Base-by-base conservation (phyloP, 2,888 invertebrate species). In the Xylocampa areola region DNA sequence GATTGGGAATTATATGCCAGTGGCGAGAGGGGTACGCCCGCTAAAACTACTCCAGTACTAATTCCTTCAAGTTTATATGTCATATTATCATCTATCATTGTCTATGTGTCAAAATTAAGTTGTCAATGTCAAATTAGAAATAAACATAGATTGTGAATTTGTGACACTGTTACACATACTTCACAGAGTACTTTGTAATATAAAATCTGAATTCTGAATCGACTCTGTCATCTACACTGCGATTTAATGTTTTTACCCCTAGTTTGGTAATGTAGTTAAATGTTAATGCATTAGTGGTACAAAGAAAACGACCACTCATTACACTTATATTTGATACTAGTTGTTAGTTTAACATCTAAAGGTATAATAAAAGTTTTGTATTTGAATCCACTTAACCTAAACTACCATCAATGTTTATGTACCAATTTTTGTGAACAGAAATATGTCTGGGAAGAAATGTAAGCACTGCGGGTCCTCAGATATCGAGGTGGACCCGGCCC, bases 401-500 rank as follows among this genome's bases (percentile, higher is more conserved):
- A 58, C 32, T 14, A 3, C 16, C 5, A 10, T 39, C 23, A 63
- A 60, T 53, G 43, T 64, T 57, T 61, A 52, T 62, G 35, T 55
- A 47, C 4, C 36, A 32, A 30, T 57, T 65, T 58, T 51, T 36
- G 21, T 52, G 35, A 35, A 50, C 49, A 75, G 73, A 40, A 69
- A 41, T n/a, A 93, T 92, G 94, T 91, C 92, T 50, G 96, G 96
- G n/a, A 95, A 95, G 77, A 97, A 97, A 84, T 98, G 98, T 90
- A 96, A 96, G 85, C 97, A 96, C 80, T 98, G 98, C 86, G 97
- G 97, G 10, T 97, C 97, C 30, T 96, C 97, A 4, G 98, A 98
- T 65, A 98, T 99, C 61, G 99, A 99, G 91, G 97, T 97, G 60
- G 99, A 99, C 88, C 97, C 98, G 58, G 97, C 97, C 16, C 95